Base-by-base conservation (phyloP, 2,888 invertebrate genomes). In the Diarsia mendica region DNA sequence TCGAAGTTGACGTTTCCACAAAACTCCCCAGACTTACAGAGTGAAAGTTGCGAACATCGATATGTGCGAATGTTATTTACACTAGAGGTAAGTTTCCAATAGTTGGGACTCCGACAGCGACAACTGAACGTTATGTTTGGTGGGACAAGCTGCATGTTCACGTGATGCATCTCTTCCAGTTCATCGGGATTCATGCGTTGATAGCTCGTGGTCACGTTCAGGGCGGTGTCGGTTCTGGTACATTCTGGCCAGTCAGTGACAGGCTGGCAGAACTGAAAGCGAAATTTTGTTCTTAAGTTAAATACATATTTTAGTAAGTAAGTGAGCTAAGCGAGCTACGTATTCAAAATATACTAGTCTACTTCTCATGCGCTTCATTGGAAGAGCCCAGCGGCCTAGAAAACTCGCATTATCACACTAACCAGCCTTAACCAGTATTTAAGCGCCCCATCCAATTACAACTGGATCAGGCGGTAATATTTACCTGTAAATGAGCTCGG, bases 1-100 rank as follows among this genome's bases (percentile, higher is more conserved):
- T 97, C 97, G n/a, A 94, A 91, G 85, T 97, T 95, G 13, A 97
- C 96, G 77, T 97, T 95, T 0, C 97, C 98, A 88, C 98, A 98
- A 86, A 97, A 97, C 55, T 97, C 97, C 0, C 94, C 93, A 0
- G 94, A 91, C 28, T 94, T 93, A 87, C 97, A 98, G 55, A 94
- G 90, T 10, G 94, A 94, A 77, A 97, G 91, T 87, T 97, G 92
- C 6, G 93, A 90, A 84, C 97, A 97, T 79, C 92, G 93, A 80
- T 97, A 97, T 2, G 58, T 71, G 6, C 67, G 74, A 20, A 85
- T 88, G 11, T 79, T 84, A 44, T 92, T 77, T 88, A 90, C 84
- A 77, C 87, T 89, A 53, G 87, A 94, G 13, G 84, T 87, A 6
- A 91, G 89, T 82, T 94, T 96, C 97, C 97, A 97, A 76, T 97